phyloP scores from a whole-genome alignment of 64 coral and sea anemone genomes.

The Stylophora pistillata region DNA sequence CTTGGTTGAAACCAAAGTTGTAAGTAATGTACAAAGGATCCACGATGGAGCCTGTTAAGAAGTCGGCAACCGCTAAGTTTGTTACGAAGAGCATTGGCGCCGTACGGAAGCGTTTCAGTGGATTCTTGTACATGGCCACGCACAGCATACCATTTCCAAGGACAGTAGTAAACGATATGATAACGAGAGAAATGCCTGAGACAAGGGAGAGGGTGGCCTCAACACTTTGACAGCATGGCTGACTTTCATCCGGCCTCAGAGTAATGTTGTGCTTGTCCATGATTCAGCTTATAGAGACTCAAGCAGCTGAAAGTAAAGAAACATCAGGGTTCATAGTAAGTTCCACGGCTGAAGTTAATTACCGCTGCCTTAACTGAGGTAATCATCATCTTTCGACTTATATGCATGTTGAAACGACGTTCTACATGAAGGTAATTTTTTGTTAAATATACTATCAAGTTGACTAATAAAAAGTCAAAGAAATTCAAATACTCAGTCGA shows the following conservation, averaged over 20 bases:
- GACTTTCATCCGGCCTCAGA: neutral
- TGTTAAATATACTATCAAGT: no score
- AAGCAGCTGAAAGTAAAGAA: no score
- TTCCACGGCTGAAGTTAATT: no score
- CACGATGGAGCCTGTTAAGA: constrained; percentile 34
- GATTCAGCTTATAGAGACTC: no score
- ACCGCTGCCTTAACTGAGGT: no score
- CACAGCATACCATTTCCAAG: constrained; percentile 41
- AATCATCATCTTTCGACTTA: no score
- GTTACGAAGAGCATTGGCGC: constrained; percentile 29
- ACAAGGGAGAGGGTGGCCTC: neutral
- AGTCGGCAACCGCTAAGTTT: constrained; percentile 36
- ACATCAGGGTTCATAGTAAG: no score
- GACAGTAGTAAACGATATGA: constrained; percentile 8
- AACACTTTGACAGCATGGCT: neutral
- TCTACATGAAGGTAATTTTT: no score
- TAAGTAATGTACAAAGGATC: neutral
- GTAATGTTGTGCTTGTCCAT: no score
- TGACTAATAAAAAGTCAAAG: no score
- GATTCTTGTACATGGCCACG: constrained; percentile 51
- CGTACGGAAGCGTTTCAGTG: constrained; percentile 22
- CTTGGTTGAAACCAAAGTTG: constrained; percentile 1
- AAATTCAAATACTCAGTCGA: no score
- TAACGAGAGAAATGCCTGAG: neutral
- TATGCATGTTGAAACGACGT: no score